A percentile compares a stretch with the other conserved stretches of the same genome.
Conservation (phyloP, 2,113 vertebrate species). For the Labrus mixtus region DNA sequence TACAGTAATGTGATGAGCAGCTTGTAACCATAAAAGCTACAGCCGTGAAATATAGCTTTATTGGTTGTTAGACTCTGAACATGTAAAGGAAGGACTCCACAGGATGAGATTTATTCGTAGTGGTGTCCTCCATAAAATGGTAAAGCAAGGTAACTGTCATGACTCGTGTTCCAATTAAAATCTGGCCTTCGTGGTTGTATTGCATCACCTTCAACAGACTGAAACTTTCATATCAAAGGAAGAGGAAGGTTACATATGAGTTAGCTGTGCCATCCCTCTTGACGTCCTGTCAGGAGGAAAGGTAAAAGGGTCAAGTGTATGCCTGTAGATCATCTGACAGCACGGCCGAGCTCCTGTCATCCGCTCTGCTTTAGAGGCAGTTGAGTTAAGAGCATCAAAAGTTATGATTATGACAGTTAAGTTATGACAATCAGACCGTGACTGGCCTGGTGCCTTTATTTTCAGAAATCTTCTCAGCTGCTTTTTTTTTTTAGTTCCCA, state of each 20-base stretch:
- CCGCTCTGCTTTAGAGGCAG: neutral
- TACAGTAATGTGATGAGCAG: slow-evolving; percentile 25
- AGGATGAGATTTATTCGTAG: slow-evolving; percentile 44
- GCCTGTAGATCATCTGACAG: slow-evolving; percentile 1
- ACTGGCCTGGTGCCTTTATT: neutral
- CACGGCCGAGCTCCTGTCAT: neutral
- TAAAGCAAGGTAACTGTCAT: slow-evolving; percentile 18
- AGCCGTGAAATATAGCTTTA: slow-evolving; percentile 44
- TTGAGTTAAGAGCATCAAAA: neutral
- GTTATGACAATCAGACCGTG: neutral
- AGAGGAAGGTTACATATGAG: slow-evolving; percentile 1
- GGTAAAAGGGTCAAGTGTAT: slow-evolving; percentile 12
- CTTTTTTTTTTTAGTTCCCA: neutral
- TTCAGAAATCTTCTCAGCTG: neutral
- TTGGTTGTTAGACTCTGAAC: slow-evolving; percentile 30
- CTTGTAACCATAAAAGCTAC: slow-evolving; percentile 29
- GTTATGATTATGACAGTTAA: neutral
- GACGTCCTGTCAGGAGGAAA: neutral
- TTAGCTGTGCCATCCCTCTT: slow-evolving; percentile 2
- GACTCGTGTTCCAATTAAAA: slow-evolving; percentile 52
- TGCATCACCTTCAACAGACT: neutral
- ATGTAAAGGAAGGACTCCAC: slow-evolving; percentile 40
- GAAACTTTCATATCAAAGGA: neutral
- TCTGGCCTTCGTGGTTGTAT: slow-evolving; percentile 12
- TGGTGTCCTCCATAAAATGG: slow-evolving; percentile 43